Percentiles rank a stretch among this genome's conserved stretches.
Evolutionary conservation across 2,113 vertebrate species (phyloP).

Genomic region (Psephotus haematonotus): DNA sequence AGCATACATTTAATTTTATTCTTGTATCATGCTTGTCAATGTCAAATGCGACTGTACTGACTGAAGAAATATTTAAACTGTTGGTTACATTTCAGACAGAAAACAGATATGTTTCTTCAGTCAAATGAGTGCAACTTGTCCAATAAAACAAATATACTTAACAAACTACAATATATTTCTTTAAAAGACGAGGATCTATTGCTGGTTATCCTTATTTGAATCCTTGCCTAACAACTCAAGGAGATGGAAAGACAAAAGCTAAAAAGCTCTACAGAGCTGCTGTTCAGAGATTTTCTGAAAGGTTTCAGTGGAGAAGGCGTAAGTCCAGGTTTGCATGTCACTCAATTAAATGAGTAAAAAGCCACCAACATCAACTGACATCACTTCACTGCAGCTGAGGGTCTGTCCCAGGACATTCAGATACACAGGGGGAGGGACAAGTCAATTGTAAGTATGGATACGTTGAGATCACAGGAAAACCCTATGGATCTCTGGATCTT

Average conservation of each 20-base stretch:
- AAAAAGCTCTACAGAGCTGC: not conserved
- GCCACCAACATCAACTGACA: not conserved
- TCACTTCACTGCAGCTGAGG: not conserved
- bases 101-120: not conserved
- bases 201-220: not conserved
- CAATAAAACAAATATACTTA: not conserved
- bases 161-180: not conserved
- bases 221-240: not conserved
- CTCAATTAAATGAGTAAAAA: slow-evolving; percentile 2
- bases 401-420: not conserved
- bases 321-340: not conserved
- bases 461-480: slow-evolving; percentile 7
- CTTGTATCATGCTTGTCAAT: not conserved
- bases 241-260: not conserved
- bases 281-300: not conserved
- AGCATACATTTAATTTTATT: not conserved
- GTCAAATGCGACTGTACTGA: not conserved
- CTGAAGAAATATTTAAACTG: not conserved
- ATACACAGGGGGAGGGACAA: not conserved
- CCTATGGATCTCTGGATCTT: not conserved
- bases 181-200: not conserved
- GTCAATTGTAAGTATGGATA: not conserved
- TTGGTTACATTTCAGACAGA: not conserved
- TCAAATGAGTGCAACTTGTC: not conserved
- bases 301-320: not conserved